Evolutionary conservation across 2,888 invertebrate species (phyloP).

Genomic region (Anthrax anthrax): DNA sequence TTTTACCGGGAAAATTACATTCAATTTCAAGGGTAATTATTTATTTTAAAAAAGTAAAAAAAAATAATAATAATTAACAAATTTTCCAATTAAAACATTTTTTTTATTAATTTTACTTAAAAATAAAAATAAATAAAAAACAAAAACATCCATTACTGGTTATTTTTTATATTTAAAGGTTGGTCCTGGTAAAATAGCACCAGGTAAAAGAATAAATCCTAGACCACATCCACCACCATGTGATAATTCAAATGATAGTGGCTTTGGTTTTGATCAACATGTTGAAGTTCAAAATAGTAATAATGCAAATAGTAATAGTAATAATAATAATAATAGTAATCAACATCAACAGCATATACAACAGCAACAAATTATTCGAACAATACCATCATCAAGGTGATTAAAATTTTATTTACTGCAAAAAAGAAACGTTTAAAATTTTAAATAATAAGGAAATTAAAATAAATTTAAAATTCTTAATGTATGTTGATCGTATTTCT

Average conservation of each 20-base stretch:
- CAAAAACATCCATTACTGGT: not conserved
- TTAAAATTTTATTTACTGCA: conserved; percentile 1
- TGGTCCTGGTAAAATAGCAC: conserved; percentile 29
- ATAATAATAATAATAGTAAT: conserved; percentile 9
- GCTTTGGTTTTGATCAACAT: conserved; percentile 68
- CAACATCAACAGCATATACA: conserved; percentile 17
- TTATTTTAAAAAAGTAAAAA: not conserved
- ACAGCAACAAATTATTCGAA: conserved; percentile 24
- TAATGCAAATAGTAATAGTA: conserved; percentile 3
- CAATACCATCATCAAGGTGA: conserved; percentile 31
- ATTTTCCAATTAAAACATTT: not conserved
- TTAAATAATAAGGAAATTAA: no score
- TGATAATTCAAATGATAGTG: conserved; percentile 83
- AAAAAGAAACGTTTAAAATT: not conserved
- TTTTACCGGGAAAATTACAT: conserved; percentile 33
- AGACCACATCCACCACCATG: conserved; percentile 44
- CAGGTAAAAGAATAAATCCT: conserved; percentile 31
- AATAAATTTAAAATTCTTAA: no score
- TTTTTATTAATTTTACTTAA: not conserved
- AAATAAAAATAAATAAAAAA: no score
- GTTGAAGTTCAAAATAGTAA: conserved; percentile 36
- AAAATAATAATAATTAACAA: not conserved
- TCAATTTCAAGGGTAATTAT: conserved; percentile 37
- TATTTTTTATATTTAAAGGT: conserved; percentile 16
- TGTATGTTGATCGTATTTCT: no score